phyloP scores from a whole-genome alignment of 1,140 invertebrate species.

The Saccostrea glomerata region DNA sequence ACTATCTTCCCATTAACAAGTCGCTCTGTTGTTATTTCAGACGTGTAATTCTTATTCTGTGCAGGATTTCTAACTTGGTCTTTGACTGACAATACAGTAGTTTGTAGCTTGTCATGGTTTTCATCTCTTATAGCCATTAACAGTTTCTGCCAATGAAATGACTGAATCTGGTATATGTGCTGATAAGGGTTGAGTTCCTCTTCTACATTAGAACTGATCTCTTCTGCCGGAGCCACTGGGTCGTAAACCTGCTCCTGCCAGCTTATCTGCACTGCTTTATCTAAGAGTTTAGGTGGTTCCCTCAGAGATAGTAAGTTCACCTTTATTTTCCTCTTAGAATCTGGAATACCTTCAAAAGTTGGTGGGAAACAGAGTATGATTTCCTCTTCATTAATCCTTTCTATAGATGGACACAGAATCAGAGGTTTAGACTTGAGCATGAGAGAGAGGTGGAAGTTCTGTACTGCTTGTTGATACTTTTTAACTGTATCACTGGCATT shows the following conservation, averaged over 20 bases:
- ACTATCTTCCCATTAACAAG: slow-evolving; percentile 60
- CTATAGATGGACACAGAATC: slow-evolving; percentile 60
- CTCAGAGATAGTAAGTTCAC: neutral
- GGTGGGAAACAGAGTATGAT: slow-evolving; percentile 62
- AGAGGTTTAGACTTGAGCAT: slow-evolving; percentile 64
- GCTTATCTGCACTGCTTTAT: slow-evolving; percentile 57
- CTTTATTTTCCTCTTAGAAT: slow-evolving; percentile 48
- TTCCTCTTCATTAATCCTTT: slow-evolving; percentile 60
- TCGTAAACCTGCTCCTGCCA: slow-evolving; percentile 73
- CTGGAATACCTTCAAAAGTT: slow-evolving; percentile 48
- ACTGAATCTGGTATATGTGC: slow-evolving; percentile 68
- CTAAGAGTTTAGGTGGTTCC: slow-evolving; percentile 48
- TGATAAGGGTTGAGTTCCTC: slow-evolving; percentile 68
- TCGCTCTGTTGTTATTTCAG: slow-evolving; percentile 70
- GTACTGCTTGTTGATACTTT: slow-evolving; percentile 57
- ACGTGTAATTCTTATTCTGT: slow-evolving; percentile 47
- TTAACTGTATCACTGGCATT: slow-evolving; percentile 35
- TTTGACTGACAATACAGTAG: slow-evolving; percentile 55
- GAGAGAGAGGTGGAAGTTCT: slow-evolving; percentile 56
- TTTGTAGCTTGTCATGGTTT: slow-evolving; percentile 62
- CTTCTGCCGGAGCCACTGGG: neutral
- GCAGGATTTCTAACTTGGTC: slow-evolving; percentile 58
- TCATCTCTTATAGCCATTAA: slow-evolving; percentile 67
- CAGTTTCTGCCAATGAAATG: slow-evolving; percentile 72
- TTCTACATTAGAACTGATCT: neutral